Base-by-base conservation (phyloP, 2,888 invertebrate genomes). In the Nesidiocoris tenuis region DNA sequence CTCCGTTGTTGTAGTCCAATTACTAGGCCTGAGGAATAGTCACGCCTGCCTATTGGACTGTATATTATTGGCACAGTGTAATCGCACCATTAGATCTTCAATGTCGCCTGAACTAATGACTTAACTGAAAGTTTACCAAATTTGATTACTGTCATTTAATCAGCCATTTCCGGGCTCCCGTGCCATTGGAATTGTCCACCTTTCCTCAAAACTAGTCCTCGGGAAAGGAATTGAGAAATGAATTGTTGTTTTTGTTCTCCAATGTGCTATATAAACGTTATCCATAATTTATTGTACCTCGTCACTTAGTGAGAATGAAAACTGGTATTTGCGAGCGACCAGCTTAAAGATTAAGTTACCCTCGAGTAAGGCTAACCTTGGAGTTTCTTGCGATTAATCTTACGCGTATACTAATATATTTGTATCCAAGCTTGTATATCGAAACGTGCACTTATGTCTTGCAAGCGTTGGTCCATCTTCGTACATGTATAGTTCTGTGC, bases 401-500 rank as follows among this genome's bases (percentile, higher is more conserved):
- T 39, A 39, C 12, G n/a, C n/a, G n/a, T n/a, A n/a, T n/a, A n/a
- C n/a, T n/a, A n/a, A 7, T 39, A 39, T 39, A 39, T 12, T 12
- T 3, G 39, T 39, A 39, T 39, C 39, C 12, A 39, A 7, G 39
- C 39, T 39, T 39, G 39, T n/a, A n/a, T n/a, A n/a, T 39, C 39
- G 39, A 12, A 39, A 39, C 3, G 3, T 7, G 39, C 39, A 39
- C 39, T 39, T 39, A n/a, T n/a, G n/a, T n/a, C n/a, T 39, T 39
- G 39, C 39, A 39, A 39, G 39, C 39, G 12, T 39, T 12, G 39
- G 39, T 39, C 39, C 39, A n/a, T n/a, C n/a, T n/a, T n/a, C n/a
- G 65, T 65, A 65, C 19, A 67, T 67, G 55, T 55, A 23, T 72
- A 72, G 64, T 72, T 63, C 61, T 72, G 72, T 72, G 72, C 72